phyloP scores from a whole-genome alignment of 2,888 invertebrate species.

The Melanostoma mellinum region DNA sequence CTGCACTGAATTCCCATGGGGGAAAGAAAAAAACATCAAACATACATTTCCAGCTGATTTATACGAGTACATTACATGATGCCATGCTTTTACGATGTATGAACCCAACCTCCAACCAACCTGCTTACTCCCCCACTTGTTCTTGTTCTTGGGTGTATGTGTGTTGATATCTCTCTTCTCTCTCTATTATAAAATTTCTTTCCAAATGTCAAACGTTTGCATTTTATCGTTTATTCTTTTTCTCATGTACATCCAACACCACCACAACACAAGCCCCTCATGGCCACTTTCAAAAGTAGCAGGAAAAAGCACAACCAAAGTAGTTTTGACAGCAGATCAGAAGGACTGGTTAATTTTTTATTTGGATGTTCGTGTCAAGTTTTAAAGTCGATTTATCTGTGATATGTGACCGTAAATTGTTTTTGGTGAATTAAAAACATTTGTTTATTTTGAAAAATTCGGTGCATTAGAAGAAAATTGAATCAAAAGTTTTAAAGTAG shows the following conservation, averaged over 20 bases:
- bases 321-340: constrained; percentile 58
- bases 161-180: constrained; percentile 14
- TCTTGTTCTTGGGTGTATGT: not conserved
- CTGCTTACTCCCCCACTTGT: not conserved
- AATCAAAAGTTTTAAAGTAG: not conserved
- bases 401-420: not conserved
- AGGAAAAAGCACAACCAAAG: constrained; percentile 60
- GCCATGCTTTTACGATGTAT: too few species aligned
- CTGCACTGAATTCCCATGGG: not conserved
- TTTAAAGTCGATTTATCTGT: not conserved
- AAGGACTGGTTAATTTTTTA: constrained; percentile 48
- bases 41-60: constrained; percentile 37
- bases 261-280: constrained; percentile 3
- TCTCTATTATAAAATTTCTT: not conserved
- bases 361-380: constrained; percentile 8
- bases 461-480: not conserved
- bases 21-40: not conserved
- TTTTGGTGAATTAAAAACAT: not conserved
- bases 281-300: not conserved
- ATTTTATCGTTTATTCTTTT: constrained; percentile 21
- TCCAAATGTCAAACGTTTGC: constrained; percentile 47
- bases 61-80: not conserved
- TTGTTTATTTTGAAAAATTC: not conserved
- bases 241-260: constrained; percentile 14
- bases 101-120: too few species aligned